Percentiles rank a stretch among this genome's conserved stretches.
Conservation (phyloP, 2,113 vertebrate species). For the Xyliphius kryptos region DNA sequence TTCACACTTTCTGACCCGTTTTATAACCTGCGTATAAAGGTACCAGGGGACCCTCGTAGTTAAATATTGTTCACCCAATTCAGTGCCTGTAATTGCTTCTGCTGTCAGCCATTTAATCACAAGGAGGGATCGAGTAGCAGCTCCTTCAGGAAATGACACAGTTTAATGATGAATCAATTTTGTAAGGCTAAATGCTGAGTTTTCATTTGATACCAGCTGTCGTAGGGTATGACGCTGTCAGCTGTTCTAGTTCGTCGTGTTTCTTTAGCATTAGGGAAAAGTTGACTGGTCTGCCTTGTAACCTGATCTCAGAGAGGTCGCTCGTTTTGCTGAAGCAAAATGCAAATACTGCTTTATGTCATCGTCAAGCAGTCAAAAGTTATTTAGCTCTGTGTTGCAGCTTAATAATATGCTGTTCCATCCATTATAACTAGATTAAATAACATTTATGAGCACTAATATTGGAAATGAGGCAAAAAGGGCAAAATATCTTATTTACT, state of each 20-base stretch:
- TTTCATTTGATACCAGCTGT: too few relatives aligned
- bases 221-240: neutral
- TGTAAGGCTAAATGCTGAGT: too few relatives aligned
- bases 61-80: constrained; percentile 15
- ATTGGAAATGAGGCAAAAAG: too few relatives aligned
- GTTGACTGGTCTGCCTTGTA: too few relatives aligned
- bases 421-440: too few relatives aligned
- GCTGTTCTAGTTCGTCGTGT: constrained; percentile 3
- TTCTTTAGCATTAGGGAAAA: constrained; percentile 3
- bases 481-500: too few relatives aligned
- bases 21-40: too few relatives aligned
- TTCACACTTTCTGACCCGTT: too few relatives aligned
- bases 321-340: constrained; percentile 5
- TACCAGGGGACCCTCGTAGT: constrained; percentile 9
- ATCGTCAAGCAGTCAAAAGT: neutral
- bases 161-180: too few relatives aligned
- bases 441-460: too few relatives aligned
- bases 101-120: constrained; percentile 25
- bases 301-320: too few relatives aligned
- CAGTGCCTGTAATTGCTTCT: constrained; percentile 14
- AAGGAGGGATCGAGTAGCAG: neutral
- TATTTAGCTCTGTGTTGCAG: neutral
- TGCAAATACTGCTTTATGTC: neutral
- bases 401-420: neutral
- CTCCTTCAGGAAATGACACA: too few relatives aligned